Evolutionary conservation across 1,140 invertebrate species (phyloP).

Genomic region (Calephelis virginiensis): DNA sequence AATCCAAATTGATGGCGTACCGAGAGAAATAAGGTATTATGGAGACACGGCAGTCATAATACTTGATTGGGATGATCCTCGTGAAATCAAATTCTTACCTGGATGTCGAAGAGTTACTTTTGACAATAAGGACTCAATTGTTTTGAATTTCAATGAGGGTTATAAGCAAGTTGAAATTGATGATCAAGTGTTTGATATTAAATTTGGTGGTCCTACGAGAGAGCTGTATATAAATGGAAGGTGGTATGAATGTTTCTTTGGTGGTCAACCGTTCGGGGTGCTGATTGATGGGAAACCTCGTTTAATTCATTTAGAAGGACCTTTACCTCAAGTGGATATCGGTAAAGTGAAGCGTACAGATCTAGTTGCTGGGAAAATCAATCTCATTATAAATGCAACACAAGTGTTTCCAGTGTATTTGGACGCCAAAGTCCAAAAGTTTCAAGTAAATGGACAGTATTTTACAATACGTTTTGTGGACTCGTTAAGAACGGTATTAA

Average conservation of each 20-base stretch:
- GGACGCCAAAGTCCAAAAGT: constrained; percentile 91
- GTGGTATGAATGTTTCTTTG: constrained; percentile 94
- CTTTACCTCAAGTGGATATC: constrained; percentile 91
- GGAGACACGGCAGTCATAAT: constrained; percentile 91
- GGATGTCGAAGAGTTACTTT: constrained; percentile 83
- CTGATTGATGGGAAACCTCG: constrained; percentile 88
- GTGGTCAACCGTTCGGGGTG: constrained; percentile 91
- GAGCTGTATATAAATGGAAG: constrained; percentile 93
- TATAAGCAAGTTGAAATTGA: constrained; percentile 86
- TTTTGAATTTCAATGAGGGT: constrained; percentile 85
- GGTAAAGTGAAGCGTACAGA: constrained; percentile 85
- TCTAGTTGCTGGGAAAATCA: constrained; percentile 89
- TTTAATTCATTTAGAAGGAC: constrained; percentile 89
- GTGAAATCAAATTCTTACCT: constrained; percentile 91
- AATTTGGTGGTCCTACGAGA: constrained; percentile 93
- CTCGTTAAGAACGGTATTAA: constrained; percentile 85
- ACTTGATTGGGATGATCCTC: constrained; percentile 89
- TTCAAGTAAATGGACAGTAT: constrained; percentile 85
- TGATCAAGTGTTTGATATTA: constrained; percentile 86
- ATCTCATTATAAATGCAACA: constrained; percentile 88
- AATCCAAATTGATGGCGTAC: constrained; percentile 91
- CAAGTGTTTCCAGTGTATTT: constrained; percentile 89
- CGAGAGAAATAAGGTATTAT: constrained; percentile 92
- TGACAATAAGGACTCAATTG: constrained; percentile 84
- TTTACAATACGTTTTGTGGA: constrained; percentile 90